Evolutionary conservation across 2,888 invertebrate genomes (phyloP), one percentile per base, ranked within the genome.

Genomic region (Cephus runcator): DNA sequence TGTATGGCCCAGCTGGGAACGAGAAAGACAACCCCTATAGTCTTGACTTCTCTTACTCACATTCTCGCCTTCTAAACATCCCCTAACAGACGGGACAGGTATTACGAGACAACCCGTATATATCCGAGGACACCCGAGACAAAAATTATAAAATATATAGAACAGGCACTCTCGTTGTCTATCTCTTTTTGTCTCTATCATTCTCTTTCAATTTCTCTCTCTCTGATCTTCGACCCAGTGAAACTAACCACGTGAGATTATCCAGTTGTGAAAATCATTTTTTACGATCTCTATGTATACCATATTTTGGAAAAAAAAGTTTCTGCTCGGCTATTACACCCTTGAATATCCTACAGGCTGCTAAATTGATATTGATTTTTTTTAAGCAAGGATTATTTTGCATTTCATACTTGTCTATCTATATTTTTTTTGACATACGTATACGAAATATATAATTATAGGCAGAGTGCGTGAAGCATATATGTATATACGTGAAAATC

Each of bases 371-470:
- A 69, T 78, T 79, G 78, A 36, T 36, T 12, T 36, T 84, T 81
- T 80, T 81, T 83, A 83, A 83, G 81, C 80, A 77, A 77, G 73
- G 83, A 79, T 87, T 1, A 15, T 40, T 15, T 40, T 40, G 15
- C 6, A 40, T 40, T 40, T 15, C 4, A 15, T 40, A 40, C 15
- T 15, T 15, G 6, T 40, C 40, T 15, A 40, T 15, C 1, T 40
- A 23, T 23, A 56, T 23, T 23, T 9, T 15, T 56, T 15, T 40
- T 15, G 6, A 23, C 2, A 23, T 9, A 23, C 2, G 9, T 9
- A 23, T 9, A 9, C 23, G 1, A 23, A 1, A 15, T 40, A 12
- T 12, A 40, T 40, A n/a, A n/a, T n/a, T n/a, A 40, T 12, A 6
- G 1, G 40, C 6, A 4, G 36, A 15, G 56, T 56, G 23, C 23